Evolutionary conservation across 2,113 vertebrate genomes (phyloP).

Genomic region (Hemiprocne comata): DNA sequence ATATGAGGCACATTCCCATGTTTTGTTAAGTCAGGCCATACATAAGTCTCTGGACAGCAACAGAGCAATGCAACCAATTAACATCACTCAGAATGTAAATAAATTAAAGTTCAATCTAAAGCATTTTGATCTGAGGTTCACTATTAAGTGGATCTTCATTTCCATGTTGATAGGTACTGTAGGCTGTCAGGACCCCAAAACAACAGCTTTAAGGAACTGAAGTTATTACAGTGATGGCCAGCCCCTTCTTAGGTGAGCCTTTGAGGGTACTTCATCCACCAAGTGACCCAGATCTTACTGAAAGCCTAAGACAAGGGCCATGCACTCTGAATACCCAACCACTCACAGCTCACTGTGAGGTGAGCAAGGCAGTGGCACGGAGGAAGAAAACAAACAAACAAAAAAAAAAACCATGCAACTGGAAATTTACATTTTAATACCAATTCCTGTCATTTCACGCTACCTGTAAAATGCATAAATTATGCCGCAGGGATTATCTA

Average conservation of each 20-base stretch:
- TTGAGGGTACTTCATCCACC: background rate
- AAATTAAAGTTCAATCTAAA: background rate
- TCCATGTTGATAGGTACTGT: background rate
- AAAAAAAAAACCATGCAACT: background rate
- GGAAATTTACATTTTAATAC: background rate
- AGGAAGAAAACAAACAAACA: background rate
- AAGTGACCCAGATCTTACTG: background rate
- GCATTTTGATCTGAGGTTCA: background rate
- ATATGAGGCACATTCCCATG: accelerated
- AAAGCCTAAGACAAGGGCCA: background rate
- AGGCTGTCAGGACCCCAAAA: background rate
- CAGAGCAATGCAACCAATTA: background rate
- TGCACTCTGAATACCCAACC: background rate
- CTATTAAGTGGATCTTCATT: background rate
- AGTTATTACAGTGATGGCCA: background rate
- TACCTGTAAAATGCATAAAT: background rate
- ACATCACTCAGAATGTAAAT: background rate
- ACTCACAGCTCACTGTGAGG: background rate
- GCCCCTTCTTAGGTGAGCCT: background rate
- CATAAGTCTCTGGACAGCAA: background rate
- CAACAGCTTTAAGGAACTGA: background rate
- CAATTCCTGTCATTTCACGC: background rate
- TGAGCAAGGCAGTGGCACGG: accelerated
- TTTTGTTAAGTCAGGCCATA: background rate
- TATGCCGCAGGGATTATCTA: background rate